Conservation (phyloP, 2,797 vertebrate genomes). For the Tokudaia tokunoshimensis region DNA sequence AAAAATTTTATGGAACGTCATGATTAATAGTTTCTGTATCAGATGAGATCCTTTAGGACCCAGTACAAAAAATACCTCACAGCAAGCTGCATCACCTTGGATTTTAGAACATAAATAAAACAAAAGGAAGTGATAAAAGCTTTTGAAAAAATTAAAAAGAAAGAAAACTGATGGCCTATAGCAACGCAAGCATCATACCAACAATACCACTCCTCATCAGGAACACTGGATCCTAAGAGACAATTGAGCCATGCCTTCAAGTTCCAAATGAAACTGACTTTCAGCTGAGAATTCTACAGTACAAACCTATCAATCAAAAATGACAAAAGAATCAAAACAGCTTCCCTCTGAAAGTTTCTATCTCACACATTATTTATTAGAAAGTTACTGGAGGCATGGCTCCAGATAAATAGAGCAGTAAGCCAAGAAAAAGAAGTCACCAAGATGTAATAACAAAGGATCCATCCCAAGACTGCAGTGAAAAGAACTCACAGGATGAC, state of each 20-base stretch:
- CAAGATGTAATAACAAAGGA: slow-evolving; percentile 9
- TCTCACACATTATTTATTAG: slow-evolving; percentile 49
- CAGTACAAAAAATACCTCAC: not conserved
- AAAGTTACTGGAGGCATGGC: not conserved
- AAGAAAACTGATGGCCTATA: not conserved
- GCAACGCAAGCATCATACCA: not conserved
- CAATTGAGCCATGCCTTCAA: slow-evolving; percentile 1
- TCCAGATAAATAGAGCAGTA: slow-evolving; percentile 10
- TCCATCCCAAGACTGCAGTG: not conserved
- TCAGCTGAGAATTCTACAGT: slow-evolving; percentile 19
- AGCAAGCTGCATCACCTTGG: not conserved
- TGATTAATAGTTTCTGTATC: not conserved
- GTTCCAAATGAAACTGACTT: slow-evolving; percentile 29
- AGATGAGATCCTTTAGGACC: not conserved
- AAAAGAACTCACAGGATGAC: slow-evolving; percentile 1
- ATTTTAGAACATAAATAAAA: slow-evolving; percentile 45
- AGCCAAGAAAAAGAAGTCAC: not conserved
- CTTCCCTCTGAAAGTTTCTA: slow-evolving; percentile 22
- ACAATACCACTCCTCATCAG: not conserved
- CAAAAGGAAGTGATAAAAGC: not conserved
- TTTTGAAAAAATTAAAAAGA: not conserved
- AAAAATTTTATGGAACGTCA: not conserved
- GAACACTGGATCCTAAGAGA: not conserved
- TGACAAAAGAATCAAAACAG: slow-evolving; percentile 30
- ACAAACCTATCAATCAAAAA: slow-evolving; percentile 10